Evolutionary conservation across 2,888 invertebrate genomes (phyloP).

Genomic region (Dasypolia templi): DNA sequence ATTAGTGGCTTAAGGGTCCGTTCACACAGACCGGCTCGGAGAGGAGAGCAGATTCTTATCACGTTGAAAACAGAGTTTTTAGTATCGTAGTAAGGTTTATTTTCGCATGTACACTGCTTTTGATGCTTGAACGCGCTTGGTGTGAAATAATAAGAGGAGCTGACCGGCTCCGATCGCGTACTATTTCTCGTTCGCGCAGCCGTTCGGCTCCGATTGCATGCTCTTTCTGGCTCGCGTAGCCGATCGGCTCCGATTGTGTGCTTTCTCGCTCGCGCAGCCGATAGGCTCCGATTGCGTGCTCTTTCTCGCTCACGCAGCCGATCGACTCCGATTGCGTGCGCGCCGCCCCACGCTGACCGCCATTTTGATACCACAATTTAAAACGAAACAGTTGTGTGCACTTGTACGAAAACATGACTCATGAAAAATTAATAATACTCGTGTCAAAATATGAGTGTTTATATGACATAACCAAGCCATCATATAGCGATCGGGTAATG

Average conservation of each 20-base stretch:
- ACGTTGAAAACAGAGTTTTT: not conserved
- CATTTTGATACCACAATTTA: not conserved
- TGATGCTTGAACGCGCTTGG: too few relatives aligned
- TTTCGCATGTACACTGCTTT: not conserved
- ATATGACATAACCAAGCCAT: conserved; percentile 42
- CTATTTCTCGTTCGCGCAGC: not conserved
- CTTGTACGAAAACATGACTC: not conserved
- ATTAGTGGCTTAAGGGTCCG: too few relatives aligned
- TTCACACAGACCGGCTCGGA: not conserved
- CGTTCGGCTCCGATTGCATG: not conserved
- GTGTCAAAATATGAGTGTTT: conserved; percentile 42
- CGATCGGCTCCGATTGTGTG: too few relatives aligned
- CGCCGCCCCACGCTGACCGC: too few relatives aligned
- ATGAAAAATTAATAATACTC: conserved; percentile 3
- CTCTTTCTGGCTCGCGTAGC: too few relatives aligned
- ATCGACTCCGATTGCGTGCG: too few relatives aligned
- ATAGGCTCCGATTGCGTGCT: too few relatives aligned
- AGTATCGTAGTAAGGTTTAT: not conserved
- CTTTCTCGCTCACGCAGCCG: too few relatives aligned
- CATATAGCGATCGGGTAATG: conserved; percentile 40
- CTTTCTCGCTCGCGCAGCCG: too few relatives aligned
- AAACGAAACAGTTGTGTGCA: conserved; percentile 1
- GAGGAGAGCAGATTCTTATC: not conserved
- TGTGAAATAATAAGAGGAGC: not conserved
- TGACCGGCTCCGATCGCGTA: not conserved